Evolutionary conservation across 1,140 invertebrate genomes (phyloP).

Genomic region (Diuraphis noxia): DNA sequence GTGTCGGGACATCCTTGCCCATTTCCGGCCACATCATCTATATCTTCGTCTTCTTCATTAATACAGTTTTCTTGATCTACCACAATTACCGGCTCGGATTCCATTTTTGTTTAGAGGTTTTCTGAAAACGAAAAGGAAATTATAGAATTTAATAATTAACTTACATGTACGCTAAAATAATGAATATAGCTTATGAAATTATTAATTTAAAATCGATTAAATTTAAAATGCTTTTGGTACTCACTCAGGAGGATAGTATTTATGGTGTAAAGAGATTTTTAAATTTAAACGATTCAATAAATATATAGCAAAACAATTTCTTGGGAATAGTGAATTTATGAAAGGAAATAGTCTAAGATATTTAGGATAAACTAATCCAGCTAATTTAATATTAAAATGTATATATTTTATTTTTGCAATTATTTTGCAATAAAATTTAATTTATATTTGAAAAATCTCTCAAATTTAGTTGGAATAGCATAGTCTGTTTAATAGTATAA

Average conservation of each 20-base stretch:
- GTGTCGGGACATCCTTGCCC: conserved; percentile 62
- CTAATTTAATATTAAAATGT: no score
- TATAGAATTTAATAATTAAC: neutral
- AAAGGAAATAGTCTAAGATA: no score
- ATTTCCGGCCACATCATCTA: conserved; percentile 62
- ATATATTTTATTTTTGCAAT: no score
- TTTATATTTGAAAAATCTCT: no score
- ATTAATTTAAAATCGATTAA: neutral
- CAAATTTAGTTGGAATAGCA: no score
- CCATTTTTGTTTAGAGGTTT: conserved; percentile 4
- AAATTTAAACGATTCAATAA: neutral
- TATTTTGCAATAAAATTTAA: no score
- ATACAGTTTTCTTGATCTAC: conserved; percentile 71
- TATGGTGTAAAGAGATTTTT: neutral
- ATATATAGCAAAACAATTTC: neutral
- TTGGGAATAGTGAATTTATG: no score
- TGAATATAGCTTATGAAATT: neutral
- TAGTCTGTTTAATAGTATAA: no score
- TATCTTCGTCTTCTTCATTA: conserved; percentile 65
- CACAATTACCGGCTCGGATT: conserved; percentile 73
- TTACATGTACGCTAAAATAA: neutral
- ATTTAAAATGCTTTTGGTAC: neutral
- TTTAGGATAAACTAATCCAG: no score
- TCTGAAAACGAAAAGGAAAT: neutral
- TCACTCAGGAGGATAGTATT: neutral